Conservation (phyloP, 2,797 vertebrate genomes). For the Helarctos malayanus region DNA sequence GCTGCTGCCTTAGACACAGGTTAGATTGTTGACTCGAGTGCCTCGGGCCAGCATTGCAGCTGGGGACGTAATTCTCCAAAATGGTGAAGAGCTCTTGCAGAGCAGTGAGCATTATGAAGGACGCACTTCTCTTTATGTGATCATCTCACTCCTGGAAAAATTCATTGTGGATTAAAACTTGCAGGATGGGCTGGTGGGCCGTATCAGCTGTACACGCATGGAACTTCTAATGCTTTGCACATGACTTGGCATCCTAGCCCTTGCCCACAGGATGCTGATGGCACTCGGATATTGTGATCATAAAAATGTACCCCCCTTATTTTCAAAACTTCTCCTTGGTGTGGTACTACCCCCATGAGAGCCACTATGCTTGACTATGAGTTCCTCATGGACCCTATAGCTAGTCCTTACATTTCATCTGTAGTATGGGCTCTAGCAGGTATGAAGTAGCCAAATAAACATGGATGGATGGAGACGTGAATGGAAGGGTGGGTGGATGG, state of each 20-base stretch:
- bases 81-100: background rate
- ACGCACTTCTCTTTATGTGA: background rate
- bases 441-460: background rate
- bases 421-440: accelerated
- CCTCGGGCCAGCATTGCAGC: accelerated
- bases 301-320: background rate
- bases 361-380: background rate
- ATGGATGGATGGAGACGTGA: background rate
- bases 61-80: accelerated
- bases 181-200: background rate
- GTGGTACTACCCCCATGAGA: background rate
- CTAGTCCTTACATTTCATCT: background rate
- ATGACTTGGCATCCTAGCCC: background rate
- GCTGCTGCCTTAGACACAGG: accelerated
- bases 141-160: background rate
- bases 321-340: background rate
- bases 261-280: background rate
- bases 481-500: too few relatives aligned
- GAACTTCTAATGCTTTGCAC: background rate
- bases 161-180: background rate
- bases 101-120: background rate
- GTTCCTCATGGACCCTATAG: background rate
- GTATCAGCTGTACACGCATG: accelerated
- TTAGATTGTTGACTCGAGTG: accelerated
- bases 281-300: background rate